Percentiles rank a stretch among this genome's conserved stretches.
Conservation (phyloP, 2,888 invertebrate genomes). For the Trachelus stipa region DNA sequence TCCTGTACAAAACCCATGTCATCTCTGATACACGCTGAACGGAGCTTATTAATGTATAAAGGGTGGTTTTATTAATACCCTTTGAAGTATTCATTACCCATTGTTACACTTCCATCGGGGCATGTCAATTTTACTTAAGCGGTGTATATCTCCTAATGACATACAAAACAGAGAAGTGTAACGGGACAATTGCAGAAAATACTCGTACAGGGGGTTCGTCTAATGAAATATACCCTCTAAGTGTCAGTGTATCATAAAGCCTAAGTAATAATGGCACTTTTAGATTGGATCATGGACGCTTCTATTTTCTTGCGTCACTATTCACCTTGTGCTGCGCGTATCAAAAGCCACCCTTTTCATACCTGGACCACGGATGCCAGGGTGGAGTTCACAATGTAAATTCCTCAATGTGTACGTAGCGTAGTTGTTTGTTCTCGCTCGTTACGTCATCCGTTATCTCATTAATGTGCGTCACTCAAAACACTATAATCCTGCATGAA, state of each 20-base stretch:
- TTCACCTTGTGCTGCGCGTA: not conserved
- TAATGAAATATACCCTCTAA: not conserved
- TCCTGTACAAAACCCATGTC: not conserved
- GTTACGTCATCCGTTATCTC: not conserved
- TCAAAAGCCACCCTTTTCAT: slow-evolving; percentile 2
- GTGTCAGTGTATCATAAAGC: not conserved
- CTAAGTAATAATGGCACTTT: not conserved
- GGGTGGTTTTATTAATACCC: not conserved
- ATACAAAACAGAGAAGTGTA: not conserved
- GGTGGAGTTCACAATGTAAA: not conserved
- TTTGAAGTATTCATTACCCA: not conserved
- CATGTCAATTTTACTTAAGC: too few species aligned
- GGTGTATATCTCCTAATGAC: not conserved
- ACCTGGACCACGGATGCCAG: not conserved
- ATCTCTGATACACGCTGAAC: not conserved
- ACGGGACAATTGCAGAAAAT: not conserved
- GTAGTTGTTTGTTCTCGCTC: not conserved
- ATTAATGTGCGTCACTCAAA: not conserved
- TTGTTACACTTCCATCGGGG: not conserved
- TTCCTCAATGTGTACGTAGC: not conserved
- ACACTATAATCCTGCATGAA: not conserved
- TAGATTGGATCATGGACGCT: not conserved
- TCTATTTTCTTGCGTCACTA: not conserved
- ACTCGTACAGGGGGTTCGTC: not conserved
- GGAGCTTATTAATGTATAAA: not conserved